A percentile compares a stretch with the other conserved stretches of the same genome.
Conservation (phyloP, 2,888 invertebrate species). For the Unio pictorum region DNA sequence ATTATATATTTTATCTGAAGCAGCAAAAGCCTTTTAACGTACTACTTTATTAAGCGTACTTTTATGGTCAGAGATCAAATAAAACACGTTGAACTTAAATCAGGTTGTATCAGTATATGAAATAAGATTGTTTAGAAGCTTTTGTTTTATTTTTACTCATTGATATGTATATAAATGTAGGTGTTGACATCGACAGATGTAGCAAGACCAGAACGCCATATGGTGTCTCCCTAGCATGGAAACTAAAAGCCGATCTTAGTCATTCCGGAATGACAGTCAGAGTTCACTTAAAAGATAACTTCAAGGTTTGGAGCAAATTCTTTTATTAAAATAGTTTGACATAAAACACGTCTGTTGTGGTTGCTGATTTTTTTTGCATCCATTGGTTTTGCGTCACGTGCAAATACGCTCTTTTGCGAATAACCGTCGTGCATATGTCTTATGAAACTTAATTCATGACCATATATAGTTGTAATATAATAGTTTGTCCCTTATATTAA, state of each 20-base stretch:
- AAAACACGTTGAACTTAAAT: background rate
- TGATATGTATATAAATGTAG: conserved; percentile 20
- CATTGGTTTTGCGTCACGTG: too few species aligned
- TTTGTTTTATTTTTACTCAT: background rate
- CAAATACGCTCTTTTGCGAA: too few species aligned
- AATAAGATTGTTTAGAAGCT: background rate
- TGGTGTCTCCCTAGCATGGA: conserved; percentile 60
- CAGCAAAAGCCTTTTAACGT: too few species aligned
- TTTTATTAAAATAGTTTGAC: background rate
- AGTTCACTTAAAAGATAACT: conserved; percentile 65
- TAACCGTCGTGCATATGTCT: too few species aligned
- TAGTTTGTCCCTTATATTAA: too few species aligned
- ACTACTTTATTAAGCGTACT: too few species aligned
- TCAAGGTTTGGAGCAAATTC: conserved; percentile 41
- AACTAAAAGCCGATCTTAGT: conserved; percentile 28
- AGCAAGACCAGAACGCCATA: conserved; percentile 61
- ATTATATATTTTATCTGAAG: too few species aligned
- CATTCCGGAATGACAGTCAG: conserved; percentile 52
- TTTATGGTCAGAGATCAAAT: background rate
- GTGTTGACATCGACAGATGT: conserved; percentile 38
- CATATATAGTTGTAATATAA: too few species aligned
- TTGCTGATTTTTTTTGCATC: too few species aligned
- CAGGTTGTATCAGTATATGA: background rate
- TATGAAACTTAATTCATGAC: too few species aligned
- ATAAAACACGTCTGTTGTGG: too few species aligned